Percentiles rank a stretch among this genome's conserved stretches.
These are phyloP conservation scores for Thomomys bottae DNA, from an alignment of 2,113 vertebrate species.

Conservation along the genomic window DNA sequence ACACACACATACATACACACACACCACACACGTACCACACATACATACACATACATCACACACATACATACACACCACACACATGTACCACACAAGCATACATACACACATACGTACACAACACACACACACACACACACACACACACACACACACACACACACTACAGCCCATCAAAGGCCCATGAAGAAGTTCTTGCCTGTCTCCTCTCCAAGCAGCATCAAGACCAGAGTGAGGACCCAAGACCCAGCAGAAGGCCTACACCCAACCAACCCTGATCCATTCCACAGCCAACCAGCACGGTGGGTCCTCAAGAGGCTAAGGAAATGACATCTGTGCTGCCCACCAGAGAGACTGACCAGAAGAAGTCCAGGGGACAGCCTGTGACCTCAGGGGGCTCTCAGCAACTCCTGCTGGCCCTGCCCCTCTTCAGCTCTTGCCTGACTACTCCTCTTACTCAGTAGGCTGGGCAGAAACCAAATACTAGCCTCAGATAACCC, in stretches of 20 bases:
- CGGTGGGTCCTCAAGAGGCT: background rate
- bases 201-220: background rate
- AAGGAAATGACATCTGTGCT: background rate
- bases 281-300: background rate
- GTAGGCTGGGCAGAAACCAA: background rate
- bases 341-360: background rate
- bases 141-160: background rate
- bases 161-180: background rate
- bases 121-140: background rate
- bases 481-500: background rate
- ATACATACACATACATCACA: background rate
- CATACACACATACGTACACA: too few relatives aligned
- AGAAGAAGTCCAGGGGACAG: background rate
- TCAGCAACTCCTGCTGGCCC: background rate
- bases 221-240: background rate
- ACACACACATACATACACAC: background rate
- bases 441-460: background rate
- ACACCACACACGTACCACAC: background rate
- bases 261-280: background rate
- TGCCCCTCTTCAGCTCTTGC: background rate
- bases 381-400: background rate
- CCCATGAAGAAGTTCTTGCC: background rate
- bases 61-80: too few relatives aligned
- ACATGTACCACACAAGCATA: too few relatives aligned
- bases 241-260: background rate